Percentiles rank a stretch among this genome's conserved stretches.
phyloP scores from a whole-genome alignment of 2,113 vertebrate genomes.

The Pterophyllum scalare region DNA sequence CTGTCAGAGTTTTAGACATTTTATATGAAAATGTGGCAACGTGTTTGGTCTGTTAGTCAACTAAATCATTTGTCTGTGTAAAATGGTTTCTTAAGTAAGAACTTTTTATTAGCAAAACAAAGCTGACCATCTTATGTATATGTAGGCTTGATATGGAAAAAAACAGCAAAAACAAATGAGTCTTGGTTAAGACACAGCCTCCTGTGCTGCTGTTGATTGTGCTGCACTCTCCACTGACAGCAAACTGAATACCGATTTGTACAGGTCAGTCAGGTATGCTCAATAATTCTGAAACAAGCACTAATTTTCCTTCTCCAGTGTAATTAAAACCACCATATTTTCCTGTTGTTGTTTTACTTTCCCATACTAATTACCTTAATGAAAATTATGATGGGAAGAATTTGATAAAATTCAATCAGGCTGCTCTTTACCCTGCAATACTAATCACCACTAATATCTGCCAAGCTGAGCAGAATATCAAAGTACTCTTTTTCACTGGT shows the following conservation, averaged over 20 bases:
- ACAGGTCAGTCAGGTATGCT: not conserved
- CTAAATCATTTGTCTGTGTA: accelerated
- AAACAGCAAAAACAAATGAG: not conserved
- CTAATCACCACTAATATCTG: not conserved
- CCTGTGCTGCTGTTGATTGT: not conserved
- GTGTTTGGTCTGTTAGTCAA: no score
- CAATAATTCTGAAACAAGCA: not conserved
- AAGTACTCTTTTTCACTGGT: not conserved
- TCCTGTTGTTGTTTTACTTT: not conserved
- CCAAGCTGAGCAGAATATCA: not conserved
- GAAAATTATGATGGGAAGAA: not conserved
- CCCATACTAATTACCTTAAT: not conserved
- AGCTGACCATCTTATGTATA: not conserved
- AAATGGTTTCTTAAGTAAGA: not conserved
- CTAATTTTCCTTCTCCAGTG: not conserved
- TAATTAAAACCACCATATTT: not conserved
- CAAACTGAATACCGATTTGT: not conserved
- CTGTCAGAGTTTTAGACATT: not conserved
- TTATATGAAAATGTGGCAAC: not conserved
- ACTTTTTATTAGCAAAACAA: not conserved
- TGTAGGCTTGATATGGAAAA: not conserved
- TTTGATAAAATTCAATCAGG: not conserved
- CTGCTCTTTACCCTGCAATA: not conserved
- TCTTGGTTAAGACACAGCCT: not conserved
- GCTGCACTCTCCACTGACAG: not conserved